These are phyloP conservation scores for Bathynomus jamesi DNA, from an alignment of 1,140 invertebrate species.

Conservation along the genomic window DNA sequence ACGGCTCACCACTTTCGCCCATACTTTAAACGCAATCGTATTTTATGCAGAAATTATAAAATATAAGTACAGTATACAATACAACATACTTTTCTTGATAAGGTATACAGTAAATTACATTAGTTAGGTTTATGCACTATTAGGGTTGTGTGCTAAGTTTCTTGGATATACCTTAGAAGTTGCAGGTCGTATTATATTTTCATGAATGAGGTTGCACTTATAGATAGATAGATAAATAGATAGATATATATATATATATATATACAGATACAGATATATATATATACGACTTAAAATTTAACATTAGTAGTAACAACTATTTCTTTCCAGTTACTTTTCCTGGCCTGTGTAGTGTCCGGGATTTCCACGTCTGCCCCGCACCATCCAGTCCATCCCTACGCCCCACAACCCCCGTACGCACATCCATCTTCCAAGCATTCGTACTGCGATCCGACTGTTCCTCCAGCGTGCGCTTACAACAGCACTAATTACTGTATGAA, in stretches of 20 bases:
- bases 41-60: too few species aligned
- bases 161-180: too few species aligned
- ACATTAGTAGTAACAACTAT: neutral
- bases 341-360: neutral
- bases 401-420: neutral
- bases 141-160: too few species aligned
- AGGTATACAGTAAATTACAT: too few species aligned
- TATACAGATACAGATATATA: neutral
- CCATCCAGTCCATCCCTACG: neutral
- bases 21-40: too few species aligned
- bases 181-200: too few species aligned
- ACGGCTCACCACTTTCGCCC: too few species aligned
- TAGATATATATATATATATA: neutral
- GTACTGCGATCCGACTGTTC: slow-evolving; percentile 37
- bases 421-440: neutral
- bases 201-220: too few species aligned
- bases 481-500: slow-evolving; percentile 29
- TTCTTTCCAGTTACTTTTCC: neutral
- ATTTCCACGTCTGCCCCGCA: neutral
- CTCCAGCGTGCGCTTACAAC: slow-evolving; percentile 35
- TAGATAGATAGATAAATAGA: neutral
- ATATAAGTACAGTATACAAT: too few species aligned
- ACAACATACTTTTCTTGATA: too few species aligned
- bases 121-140: too few species aligned
- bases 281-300: neutral